Evolutionary conservation across 2,888 invertebrate genomes (phyloP).

Genomic region (Apeira syringaria): DNA sequence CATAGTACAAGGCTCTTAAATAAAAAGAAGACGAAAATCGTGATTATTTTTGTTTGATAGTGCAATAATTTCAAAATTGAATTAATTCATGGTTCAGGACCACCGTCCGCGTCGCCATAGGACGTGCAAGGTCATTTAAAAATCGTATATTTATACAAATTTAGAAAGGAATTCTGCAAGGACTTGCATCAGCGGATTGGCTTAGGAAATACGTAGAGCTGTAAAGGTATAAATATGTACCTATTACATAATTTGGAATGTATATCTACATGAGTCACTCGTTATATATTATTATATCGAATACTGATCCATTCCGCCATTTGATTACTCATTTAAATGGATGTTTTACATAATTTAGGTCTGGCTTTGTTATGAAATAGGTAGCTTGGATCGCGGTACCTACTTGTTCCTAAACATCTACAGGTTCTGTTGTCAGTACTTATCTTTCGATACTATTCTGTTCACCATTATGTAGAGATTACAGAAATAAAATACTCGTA

Average conservation of each 20-base stretch:
- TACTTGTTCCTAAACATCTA: no score
- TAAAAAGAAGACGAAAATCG: no score
- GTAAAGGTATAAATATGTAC: slow-evolving; percentile 7
- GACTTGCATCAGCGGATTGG: slow-evolving; percentile 18
- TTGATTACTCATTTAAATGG: slow-evolving; percentile 10
- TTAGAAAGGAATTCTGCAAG: slow-evolving; percentile 31
- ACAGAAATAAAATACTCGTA: no score
- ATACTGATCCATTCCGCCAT: slow-evolving; percentile 4
- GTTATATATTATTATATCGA: slow-evolving; percentile 4
- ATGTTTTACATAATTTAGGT: no score
- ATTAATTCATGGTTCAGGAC: slow-evolving; percentile 8
- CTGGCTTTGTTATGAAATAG: no score
- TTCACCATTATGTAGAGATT: no score
- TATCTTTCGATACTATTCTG: no score
- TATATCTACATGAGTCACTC: slow-evolving; percentile 14
- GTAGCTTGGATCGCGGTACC: no score
- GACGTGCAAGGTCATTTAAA: slow-evolving; percentile 14
- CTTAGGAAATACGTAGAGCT: slow-evolving; percentile 15
- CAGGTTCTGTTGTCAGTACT: no score
- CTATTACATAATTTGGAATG: slow-evolving; percentile 11
- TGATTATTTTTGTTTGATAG: no score
- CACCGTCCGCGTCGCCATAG: neutral
- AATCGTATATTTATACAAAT: slow-evolving; percentile 3
- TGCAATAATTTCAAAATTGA: no score
- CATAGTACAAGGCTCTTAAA: no score